phyloP scores from a whole-genome alignment of 2,797 vertebrate species.

The Buceros bicornis region DNA sequence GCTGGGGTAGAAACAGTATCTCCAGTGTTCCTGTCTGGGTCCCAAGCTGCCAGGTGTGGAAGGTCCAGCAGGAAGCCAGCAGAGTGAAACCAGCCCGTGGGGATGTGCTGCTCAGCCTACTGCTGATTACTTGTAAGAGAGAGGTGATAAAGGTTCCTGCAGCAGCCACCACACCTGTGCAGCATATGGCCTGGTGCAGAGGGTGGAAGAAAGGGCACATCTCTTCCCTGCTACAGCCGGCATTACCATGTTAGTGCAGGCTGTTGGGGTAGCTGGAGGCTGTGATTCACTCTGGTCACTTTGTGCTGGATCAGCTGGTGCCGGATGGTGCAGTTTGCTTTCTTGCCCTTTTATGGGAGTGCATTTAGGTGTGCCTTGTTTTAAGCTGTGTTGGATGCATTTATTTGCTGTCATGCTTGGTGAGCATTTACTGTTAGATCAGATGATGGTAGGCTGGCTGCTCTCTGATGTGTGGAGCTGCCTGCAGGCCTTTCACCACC shows the following conservation, averaged over 20 bases:
- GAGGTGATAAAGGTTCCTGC: fast-evolving
- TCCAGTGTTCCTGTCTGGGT: background rate
- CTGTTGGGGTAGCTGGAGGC: background rate
- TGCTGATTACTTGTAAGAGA: background rate
- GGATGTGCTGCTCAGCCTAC: background rate
- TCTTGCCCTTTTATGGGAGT: background rate
- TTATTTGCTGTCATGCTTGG: background rate
- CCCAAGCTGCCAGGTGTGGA: background rate
- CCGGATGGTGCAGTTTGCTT: background rate
- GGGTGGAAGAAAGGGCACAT: background rate
- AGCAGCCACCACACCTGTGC: background rate
- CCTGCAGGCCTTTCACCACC: background rate
- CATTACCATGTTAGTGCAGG: background rate
- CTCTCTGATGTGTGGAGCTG: background rate
- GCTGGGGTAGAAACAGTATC: background rate
- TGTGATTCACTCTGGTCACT: background rate
- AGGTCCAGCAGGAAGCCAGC: background rate
- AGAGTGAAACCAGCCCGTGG: background rate
- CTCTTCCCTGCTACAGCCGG: fast-evolving
- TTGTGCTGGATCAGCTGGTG: background rate
- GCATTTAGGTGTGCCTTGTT: background rate
- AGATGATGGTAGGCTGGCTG: background rate
- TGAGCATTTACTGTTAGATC: background rate
- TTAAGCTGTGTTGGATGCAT: background rate
- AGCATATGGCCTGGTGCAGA: fast-evolving